These are phyloP conservation scores for Micoletzkya japonica DNA, from an alignment of 2,888 invertebrate genomes.

Conservation along the genomic window DNA sequence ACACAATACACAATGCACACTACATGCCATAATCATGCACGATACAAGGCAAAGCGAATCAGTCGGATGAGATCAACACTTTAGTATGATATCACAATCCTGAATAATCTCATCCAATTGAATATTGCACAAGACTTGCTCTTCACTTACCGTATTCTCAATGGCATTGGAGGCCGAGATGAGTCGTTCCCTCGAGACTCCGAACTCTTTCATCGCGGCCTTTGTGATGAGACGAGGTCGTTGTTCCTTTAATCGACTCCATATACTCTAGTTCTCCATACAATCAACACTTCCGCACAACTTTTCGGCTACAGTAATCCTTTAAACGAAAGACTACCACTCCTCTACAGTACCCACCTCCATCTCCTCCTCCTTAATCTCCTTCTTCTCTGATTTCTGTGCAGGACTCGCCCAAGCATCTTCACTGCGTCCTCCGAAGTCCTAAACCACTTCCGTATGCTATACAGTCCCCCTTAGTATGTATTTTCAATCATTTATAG, in stretches of 20 bases:
- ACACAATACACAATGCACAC: background rate
- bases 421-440: background rate
- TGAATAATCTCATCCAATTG: background rate
- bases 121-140: too few species aligned
- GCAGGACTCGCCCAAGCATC: constrained; percentile 13
- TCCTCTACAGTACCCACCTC: too few species aligned
- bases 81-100: background rate
- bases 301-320: too few species aligned
- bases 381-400: constrained; percentile 21
- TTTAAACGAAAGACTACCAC: too few species aligned
- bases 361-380: constrained; percentile 11
- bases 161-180: too few species aligned
- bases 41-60: background rate
- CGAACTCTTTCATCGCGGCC: constrained; percentile 20
- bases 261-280: too few species aligned
- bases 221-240: constrained; percentile 17
- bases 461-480: too few species aligned
- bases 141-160: background rate
- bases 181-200: background rate
- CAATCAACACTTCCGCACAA: too few species aligned
- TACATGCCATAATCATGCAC: constrained; percentile 2
- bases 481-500: too few species aligned
- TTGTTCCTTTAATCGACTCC: background rate
- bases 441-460: too few species aligned
- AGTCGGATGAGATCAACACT: background rate